Evolutionary conservation across 2,113 vertebrate genomes (phyloP), one percentile per base, ranked within the genome.

Genomic region (Amia ocellicauda): DNA sequence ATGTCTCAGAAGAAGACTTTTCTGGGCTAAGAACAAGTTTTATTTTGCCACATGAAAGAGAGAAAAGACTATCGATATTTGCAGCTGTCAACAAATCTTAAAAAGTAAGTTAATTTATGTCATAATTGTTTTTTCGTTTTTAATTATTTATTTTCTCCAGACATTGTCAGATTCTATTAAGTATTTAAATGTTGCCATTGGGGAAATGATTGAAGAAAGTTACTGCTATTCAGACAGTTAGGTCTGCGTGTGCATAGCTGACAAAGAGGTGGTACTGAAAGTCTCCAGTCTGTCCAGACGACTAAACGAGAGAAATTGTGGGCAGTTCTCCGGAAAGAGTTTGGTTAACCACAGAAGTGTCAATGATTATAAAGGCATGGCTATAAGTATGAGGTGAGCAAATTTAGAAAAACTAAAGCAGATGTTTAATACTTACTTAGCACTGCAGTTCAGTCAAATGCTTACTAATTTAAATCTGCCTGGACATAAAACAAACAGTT

Each of bases 61-160:
- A 86, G 89, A 87, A 86, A 85, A 86, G 84, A 90, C 84, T 83
- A 77, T 81, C 80, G 78, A 75, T 79, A 68, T 76, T 76, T 84
- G 80, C 88, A 85, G 83, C 85, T 91, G 83, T 85, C 90, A 73
- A 54, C 45, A 66, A 72, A 79, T 88, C 93, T 97, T 94, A 96
- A 93, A 94, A 43, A 73, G 63, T 27, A 63, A 50, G 27, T 45
- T 47, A 47, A 47, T 14, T n/a, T n/a, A 47, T 36, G 17, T 14
- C 43, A 47, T 11, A 27, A 14, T 63, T 17, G 26, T 40, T 26
- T 13, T 53, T 27, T 17, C 50, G 8, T 7, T 19, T 45, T 8
- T 27, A 22, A 3, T 7, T 23, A 7, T 19, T 58, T 10, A 3
- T 29, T 20, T 41, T 24, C n/a, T 19, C 2, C 4, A 40, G 17